These are phyloP conservation scores for Cepaea nemoralis DNA, from an alignment of 1,140 invertebrate genomes.

Conservation along the genomic window DNA sequence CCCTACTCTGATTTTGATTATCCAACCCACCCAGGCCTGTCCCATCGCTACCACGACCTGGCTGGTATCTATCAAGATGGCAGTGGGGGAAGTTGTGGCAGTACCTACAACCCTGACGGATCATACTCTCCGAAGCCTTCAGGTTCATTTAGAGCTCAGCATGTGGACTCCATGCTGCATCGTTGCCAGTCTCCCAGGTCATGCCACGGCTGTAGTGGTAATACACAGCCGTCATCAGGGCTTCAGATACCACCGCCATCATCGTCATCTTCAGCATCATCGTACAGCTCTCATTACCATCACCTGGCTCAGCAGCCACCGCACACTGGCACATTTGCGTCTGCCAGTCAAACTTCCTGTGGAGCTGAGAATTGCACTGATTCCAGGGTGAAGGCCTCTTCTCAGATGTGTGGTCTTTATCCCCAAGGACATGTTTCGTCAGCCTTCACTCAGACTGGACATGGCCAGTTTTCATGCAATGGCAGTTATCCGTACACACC, in stretches of 20 bases:
- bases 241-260: neutral
- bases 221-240: neutral
- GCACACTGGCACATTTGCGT: neutral
- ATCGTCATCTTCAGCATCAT: constrained; percentile 17
- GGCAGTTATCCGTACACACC: constrained; percentile 18
- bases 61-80: constrained; percentile 14
- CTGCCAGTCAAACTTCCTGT: neutral
- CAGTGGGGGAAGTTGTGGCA: constrained; percentile 16
- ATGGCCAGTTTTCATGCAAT: constrained; percentile 23
- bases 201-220: constrained; percentile 36
- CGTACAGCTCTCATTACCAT: constrained; percentile 1
- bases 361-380: neutral
- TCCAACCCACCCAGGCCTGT: constrained; percentile 43
- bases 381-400: neutral
- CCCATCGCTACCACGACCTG: constrained; percentile 23
- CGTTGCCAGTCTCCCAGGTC: constrained; percentile 21
- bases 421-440: neutral
- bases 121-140: constrained; percentile 59
- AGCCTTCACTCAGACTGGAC: constrained; percentile 2
- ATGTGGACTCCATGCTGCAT: constrained; percentile 1
- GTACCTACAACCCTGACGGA: constrained; percentile 37
- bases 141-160: constrained; percentile 51
- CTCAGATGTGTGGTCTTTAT: neutral
- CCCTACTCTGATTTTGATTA: constrained; percentile 66
- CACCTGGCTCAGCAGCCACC: neutral